Evolutionary conservation across 2,113 vertebrate genomes (phyloP).

Genomic region (Macrotis lagotis): DNA sequence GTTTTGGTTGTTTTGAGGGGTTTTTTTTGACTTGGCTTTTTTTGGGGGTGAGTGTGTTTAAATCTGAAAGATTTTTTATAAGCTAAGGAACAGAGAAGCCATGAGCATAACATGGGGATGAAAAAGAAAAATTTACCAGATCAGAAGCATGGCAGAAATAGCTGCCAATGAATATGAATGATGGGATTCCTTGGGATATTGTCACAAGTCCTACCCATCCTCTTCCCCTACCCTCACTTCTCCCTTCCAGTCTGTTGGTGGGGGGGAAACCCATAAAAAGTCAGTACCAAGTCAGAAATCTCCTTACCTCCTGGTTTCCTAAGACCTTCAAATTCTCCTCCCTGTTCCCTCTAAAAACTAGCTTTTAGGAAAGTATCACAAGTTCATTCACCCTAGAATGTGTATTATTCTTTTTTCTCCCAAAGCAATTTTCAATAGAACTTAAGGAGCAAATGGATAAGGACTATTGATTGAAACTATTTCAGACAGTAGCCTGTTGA

Average conservation of each 20-base stretch:
- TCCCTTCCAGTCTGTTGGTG: not conserved
- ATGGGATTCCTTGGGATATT: not conserved
- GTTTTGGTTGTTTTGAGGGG: not conserved
- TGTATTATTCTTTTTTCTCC: not conserved
- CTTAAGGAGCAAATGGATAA: not conserved
- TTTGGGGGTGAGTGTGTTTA: not conserved
- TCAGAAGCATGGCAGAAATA: not conserved
- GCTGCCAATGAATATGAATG: not conserved
- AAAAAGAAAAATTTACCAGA: not conserved
- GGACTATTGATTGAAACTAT: not conserved
- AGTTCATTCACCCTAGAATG: not conserved
- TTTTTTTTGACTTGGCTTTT: not conserved
- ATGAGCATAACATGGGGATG: not conserved
- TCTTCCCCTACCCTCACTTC: not conserved
- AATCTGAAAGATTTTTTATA: no score
- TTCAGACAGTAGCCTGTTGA: not conserved
- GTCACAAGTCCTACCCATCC: not conserved
- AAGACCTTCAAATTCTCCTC: not conserved
- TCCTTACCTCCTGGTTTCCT: not conserved
- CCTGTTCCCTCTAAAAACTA: not conserved
- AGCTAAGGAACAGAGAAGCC: not conserved
- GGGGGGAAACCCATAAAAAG: not conserved
- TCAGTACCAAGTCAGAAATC: not conserved
- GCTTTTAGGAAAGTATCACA: not conserved
- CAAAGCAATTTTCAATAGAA: not conserved